A percentile compares a stretch with the other conserved stretches of the same genome.
Evolutionary conservation across 2,888 invertebrate genomes (phyloP).

Genomic region (Macaria liturata): DNA sequence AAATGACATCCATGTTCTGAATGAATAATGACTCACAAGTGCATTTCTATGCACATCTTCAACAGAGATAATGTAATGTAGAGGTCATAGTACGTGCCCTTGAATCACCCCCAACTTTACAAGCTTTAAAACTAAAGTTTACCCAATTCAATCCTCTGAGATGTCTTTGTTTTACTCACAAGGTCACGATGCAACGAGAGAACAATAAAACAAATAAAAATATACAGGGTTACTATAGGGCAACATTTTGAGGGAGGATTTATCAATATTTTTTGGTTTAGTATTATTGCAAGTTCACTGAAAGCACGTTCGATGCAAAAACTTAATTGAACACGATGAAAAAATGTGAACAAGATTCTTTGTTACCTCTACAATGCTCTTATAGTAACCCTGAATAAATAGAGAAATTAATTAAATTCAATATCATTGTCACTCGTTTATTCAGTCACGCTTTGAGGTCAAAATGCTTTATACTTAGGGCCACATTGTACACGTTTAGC

Average conservation of each 20-base stretch:
- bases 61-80: conserved; percentile 22
- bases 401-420: too few relatives aligned
- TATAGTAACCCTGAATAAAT: too few relatives aligned
- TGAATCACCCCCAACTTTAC: conserved; percentile 29
- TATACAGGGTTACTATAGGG: not conserved
- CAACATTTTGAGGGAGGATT: too few relatives aligned
- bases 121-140: conserved; percentile 13
- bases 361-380: too few relatives aligned
- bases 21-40: conserved; percentile 14
- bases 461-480: conserved; percentile 2
- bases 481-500: not conserved
- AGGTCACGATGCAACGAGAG: conserved; percentile 9
- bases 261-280: too few relatives aligned
- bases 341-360: too few relatives aligned
- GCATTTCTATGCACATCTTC: conserved; percentile 17
- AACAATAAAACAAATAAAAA: conserved; percentile 3
- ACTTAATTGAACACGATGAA: too few relatives aligned
- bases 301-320: too few relatives aligned
- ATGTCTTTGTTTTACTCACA: conserved; percentile 15
- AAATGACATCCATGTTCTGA: conserved; percentile 16
- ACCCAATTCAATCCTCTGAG: conserved; percentile 2
- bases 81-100: conserved; percentile 35
- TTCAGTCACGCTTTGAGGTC: conserved; percentile 1
- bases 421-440: not conserved
- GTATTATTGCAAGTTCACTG: too few relatives aligned